Percentiles rank a stretch among this genome's conserved stretches.
These are phyloP conservation scores for Periplaneta americana DNA, from an alignment of 1,140 invertebrate species.

Conservation along the genomic window DNA sequence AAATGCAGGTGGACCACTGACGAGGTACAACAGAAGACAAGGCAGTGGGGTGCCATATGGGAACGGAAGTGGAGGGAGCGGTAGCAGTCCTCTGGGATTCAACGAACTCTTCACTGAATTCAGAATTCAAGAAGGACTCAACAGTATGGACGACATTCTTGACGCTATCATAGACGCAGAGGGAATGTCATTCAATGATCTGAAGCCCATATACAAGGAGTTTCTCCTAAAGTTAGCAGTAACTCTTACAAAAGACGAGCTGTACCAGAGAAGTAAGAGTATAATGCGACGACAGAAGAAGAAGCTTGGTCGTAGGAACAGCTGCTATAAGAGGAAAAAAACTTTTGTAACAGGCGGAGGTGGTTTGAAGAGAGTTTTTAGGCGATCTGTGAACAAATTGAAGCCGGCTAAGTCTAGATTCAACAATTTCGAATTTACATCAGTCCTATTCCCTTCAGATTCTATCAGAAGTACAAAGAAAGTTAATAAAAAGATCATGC, in stretches of 20 bases:
- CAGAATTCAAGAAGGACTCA: conserved; percentile 75
- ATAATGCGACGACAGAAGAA: conserved; percentile 81
- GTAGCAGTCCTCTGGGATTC: conserved; percentile 65
- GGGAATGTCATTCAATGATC: conserved; percentile 87
- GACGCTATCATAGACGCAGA: conserved; percentile 82
- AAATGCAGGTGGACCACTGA: conserved; percentile 51
- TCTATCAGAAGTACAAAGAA: not conserved
- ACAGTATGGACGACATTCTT: conserved; percentile 82
- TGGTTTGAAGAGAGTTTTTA: conserved; percentile 24
- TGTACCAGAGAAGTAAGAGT: conserved; percentile 80
- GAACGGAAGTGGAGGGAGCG: conserved; percentile 29
- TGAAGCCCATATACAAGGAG: conserved; percentile 86
- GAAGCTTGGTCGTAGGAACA: conserved; percentile 47
- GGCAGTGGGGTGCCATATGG: not conserved
- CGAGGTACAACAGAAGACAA: conserved; percentile 44
- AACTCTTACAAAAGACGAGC: conserved; percentile 81
- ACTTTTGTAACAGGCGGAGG: not conserved
- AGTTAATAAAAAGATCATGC: not conserved
- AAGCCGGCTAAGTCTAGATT: conserved; percentile 28
- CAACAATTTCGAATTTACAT: conserved; percentile 43
- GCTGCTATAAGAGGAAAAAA: conserved; percentile 27
- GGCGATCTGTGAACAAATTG: conserved; percentile 40
- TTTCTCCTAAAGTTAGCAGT: conserved; percentile 79
- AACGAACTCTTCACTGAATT: conserved; percentile 79
- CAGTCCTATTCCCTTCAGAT: conserved; percentile 41